These are phyloP conservation scores for Alviniconcha marisindica DNA, from an alignment of 1,140 invertebrate genomes.

Conservation along the genomic window DNA sequence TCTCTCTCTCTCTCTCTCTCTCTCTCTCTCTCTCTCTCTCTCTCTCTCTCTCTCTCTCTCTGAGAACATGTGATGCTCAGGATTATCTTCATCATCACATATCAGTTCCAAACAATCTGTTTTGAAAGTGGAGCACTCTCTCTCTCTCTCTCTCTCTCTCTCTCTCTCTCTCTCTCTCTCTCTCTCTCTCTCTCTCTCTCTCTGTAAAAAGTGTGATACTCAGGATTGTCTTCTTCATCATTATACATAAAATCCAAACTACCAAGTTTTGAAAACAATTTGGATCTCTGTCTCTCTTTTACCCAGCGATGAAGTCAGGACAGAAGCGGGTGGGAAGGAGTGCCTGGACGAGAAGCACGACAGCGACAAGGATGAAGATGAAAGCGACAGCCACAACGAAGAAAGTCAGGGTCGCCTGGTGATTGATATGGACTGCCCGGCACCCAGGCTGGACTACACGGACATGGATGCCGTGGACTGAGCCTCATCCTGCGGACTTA, in stretches of 20 bases:
- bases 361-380: conserved; percentile 44
- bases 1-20: neutral
- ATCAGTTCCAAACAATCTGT: too few relatives aligned
- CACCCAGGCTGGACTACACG: conserved; percentile 56
- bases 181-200: neutral
- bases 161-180: neutral
- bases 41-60: too few relatives aligned
- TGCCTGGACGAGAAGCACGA: conserved; percentile 28
- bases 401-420: conserved; percentile 29
- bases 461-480: conserved; percentile 73
- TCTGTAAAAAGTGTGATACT: neutral
- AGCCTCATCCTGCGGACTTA: neutral
- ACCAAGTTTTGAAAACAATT: neutral
- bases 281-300: neutral
- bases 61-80: too few relatives aligned
- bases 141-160: too few relatives aligned
- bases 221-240: neutral
- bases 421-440: conserved; percentile 33
- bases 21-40: neutral
- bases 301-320: neutral
- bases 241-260: too few relatives aligned
- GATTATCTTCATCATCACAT: too few relatives aligned
- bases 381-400: conserved; percentile 37
- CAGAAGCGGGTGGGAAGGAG: neutral
- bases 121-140: too few relatives aligned